phyloP scores from a whole-genome alignment of 2,113 vertebrate genomes.

The Pollimyrus isidori region DNA sequence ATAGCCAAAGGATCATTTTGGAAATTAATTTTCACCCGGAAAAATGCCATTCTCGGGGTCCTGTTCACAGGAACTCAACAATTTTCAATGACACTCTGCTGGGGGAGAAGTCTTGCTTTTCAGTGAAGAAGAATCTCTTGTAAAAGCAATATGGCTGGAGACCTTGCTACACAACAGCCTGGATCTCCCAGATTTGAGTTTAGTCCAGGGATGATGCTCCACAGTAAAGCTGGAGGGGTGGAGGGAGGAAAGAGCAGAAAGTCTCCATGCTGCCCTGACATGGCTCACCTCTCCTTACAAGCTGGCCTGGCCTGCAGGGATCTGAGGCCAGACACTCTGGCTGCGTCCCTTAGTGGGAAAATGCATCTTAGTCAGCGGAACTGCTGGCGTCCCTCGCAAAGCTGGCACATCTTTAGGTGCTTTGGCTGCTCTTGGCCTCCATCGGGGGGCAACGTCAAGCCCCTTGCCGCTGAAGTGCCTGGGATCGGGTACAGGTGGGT shows the following conservation, averaged over 20 bases:
- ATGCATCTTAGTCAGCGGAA: conserved; percentile 85
- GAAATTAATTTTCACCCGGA: conserved; percentile 27
- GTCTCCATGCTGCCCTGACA: conserved; percentile 68
- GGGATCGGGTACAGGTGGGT: conserved; percentile 97
- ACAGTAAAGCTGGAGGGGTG: background rate
- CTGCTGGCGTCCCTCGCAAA: conserved; percentile 97
- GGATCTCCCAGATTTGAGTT: conserved; percentile 44
- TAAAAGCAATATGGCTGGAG: conserved; percentile 51
- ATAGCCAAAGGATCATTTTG: conserved; percentile 31
- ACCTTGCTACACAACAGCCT: conserved; percentile 30
- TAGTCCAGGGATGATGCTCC: conserved; percentile 43
- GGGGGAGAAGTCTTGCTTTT: conserved; percentile 58
- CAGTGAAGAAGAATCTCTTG: conserved; percentile 48
- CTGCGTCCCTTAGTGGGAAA: conserved; percentile 35
- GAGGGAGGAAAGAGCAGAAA: background rate
- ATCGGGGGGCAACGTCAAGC: background rate
- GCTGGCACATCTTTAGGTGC: conserved; percentile 18
- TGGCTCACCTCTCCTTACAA: background rate
- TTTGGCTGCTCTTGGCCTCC: background rate
- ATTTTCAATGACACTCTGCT: conserved; percentile 66
- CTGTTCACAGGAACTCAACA: conserved; percentile 55
- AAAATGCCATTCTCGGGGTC: conserved; percentile 67
- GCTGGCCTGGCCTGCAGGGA: background rate
- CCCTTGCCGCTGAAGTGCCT: conserved; percentile 95
- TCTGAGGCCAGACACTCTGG: background rate